Base-by-base conservation (phyloP, 2,888 invertebrate species). In the Perdita meconis region DNA sequence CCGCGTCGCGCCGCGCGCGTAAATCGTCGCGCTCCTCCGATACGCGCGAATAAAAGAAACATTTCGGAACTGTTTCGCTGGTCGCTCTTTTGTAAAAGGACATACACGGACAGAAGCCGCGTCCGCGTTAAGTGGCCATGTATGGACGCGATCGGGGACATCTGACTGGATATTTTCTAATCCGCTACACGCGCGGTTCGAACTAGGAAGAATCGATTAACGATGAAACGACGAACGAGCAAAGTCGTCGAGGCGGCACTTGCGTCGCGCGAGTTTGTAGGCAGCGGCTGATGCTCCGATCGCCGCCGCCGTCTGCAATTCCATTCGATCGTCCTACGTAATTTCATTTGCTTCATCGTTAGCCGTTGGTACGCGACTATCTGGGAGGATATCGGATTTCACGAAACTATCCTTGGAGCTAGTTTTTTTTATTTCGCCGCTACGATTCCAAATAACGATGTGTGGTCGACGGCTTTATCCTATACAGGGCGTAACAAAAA, bases 261-360 rank as follows among this genome's bases (percentile, higher is more conserved):
- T 4, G 19, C 50, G 16, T 59, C 56, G 26, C 47, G 26, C 47
- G 42, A n/a, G n/a, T n/a, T n/a, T n/a, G n/a, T 42, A 38, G 19
- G 12, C 36, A 40, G n/a, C 26, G 34, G 40, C 61, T 55, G 67
- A 75, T 72, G 44, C 67, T 56, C 53, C 34, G 30, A 30, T 30
- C 6, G 30, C 30, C 44, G 38, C 56, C 40, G 40, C 34, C 65
- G 61, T 42, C 34, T 42, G 40, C 26, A 50, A 60, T 50, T 6
- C 59, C 68, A 71, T 66, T 66, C 69, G 56, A 69, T 61, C 73
- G 57, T 73, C 80, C 81, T 81, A 82, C 75, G 77, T 84, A 78
- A 40, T 73, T 64, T 76, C 51, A 67, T 34, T 26, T 50, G 38
- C 44, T 63, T 38, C 2, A 12, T 8, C n/a, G 10, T 13, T 38